Evolutionary conservation across 2,888 invertebrate species (phyloP).

Genomic region (Stictocephala bisonia): DNA sequence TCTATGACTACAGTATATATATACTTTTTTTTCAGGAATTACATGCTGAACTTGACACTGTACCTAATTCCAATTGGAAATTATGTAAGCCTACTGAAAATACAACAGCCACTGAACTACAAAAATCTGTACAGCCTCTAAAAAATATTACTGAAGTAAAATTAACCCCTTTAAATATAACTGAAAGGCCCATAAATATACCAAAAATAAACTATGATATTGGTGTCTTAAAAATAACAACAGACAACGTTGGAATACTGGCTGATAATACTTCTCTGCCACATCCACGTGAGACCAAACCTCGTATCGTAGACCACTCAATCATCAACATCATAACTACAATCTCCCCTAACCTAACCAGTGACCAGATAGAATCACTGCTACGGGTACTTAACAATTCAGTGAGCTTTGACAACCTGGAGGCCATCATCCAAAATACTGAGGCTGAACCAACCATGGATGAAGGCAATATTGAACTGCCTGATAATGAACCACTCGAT

Average conservation of each 20-base stretch:
- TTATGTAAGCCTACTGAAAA: not conserved
- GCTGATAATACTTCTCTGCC: conserved; percentile 15
- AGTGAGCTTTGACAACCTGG: conserved; percentile 30
- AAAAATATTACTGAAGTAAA: conserved; percentile 12
- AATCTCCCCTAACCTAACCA: conserved; percentile 23
- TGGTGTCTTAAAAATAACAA: conserved; percentile 41
- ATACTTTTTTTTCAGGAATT: conserved; percentile 54
- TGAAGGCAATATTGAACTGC: too few relatives aligned
- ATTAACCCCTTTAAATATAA: not conserved
- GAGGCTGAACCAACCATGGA: conserved; percentile 20
- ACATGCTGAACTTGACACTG: conserved; percentile 54
- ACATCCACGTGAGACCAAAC: too few relatives aligned
- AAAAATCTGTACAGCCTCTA: not conserved
- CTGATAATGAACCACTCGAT: too few relatives aligned
- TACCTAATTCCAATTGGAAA: conserved; percentile 28
- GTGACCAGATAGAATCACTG: conserved; percentile 14
- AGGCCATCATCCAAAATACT: conserved; percentile 43
- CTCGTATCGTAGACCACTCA: not conserved
- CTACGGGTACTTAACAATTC: conserved; percentile 23
- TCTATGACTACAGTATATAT: too few relatives aligned
- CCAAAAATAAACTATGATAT: not conserved
- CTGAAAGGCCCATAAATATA: not conserved
- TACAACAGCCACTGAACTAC: not conserved
- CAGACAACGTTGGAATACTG: not conserved
- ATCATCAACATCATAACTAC: not conserved